These are phyloP conservation scores for Acanthacorydalis orientalis DNA, from an alignment of 2,888 invertebrate genomes.

Conservation along the genomic window DNA sequence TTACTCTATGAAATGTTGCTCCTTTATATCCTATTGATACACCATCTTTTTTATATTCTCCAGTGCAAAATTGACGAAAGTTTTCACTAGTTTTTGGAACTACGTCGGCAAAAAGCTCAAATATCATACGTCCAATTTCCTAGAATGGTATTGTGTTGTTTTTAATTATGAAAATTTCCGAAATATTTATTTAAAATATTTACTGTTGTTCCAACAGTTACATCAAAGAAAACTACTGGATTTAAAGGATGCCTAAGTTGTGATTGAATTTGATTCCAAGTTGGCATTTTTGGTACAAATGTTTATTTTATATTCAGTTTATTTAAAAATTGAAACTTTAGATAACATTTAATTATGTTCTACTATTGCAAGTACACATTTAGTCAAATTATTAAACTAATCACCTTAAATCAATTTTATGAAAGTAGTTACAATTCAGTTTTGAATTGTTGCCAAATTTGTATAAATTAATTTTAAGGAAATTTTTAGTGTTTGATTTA, in stretches of 20 bases:
- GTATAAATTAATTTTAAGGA: no score
- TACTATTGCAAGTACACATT: no score
- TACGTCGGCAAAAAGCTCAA: slow-evolving; percentile 93
- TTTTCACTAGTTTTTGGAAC: slow-evolving; percentile 96
- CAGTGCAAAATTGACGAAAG: slow-evolving; percentile 96
- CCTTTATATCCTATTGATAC: slow-evolving; percentile 95
- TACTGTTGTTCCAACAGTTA: slow-evolving; percentile 89
- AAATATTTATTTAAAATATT: slow-evolving; percentile 13
- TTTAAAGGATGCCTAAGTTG: slow-evolving; percentile 84
- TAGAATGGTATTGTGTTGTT: slow-evolving; percentile 19
- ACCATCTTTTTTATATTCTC: slow-evolving; percentile 90
- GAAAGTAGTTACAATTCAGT: no score
- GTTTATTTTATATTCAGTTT: not conserved
- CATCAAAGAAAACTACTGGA: slow-evolving; percentile 96
- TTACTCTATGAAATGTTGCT: slow-evolving; percentile 91
- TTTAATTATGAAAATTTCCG: not conserved
- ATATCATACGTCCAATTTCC: slow-evolving; percentile 96
- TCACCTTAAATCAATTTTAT: no score
- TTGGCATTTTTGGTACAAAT: slow-evolving; percentile 49
- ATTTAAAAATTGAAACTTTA: not conserved
- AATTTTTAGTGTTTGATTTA: no score
- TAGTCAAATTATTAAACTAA: no score
- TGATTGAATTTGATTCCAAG: slow-evolving; percentile 87
- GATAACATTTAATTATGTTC: not conserved
- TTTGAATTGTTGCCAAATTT: no score